Conservation (phyloP, 2,888 invertebrate genomes). For the Drosophila prostipennis region DNA sequence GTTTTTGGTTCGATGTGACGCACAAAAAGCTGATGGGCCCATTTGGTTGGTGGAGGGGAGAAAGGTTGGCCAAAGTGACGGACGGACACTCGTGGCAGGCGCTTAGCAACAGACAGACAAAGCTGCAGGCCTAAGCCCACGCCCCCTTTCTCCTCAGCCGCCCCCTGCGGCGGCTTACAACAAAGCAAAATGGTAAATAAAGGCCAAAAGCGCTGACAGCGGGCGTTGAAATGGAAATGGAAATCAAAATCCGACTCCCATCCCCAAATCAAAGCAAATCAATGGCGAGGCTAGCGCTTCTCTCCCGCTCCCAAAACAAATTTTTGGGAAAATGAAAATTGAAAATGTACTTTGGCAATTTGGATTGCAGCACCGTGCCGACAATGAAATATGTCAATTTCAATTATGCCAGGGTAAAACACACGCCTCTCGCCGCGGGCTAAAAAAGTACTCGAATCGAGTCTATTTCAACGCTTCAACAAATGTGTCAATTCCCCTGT, state of each 20-base stretch:
- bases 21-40: constrained; percentile 13
- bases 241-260: constrained; percentile 35
- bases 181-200: constrained; percentile 73
- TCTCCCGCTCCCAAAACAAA: constrained; percentile 23
- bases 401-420: constrained; percentile 56
- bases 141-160: background rate
- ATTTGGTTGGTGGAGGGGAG: background rate
- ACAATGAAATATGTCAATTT: constrained; percentile 78
- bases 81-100: constrained; percentile 47
- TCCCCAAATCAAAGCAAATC: constrained; percentile 73
- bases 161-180: constrained; percentile 54
- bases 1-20: constrained; percentile 44
- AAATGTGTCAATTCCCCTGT: constrained; percentile 70
- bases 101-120: constrained; percentile 55
- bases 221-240: constrained; percentile 58
- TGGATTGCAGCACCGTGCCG: constrained; percentile 52
- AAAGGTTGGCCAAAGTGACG: constrained; percentile 7
- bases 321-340: constrained; percentile 70
- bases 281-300: constrained; percentile 50
- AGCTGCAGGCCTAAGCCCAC: constrained; percentile 58
- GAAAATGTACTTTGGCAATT: constrained; percentile 79
- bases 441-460: constrained; percentile 43
- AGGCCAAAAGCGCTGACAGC: constrained; percentile 58
- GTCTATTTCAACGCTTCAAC: constrained; percentile 56
- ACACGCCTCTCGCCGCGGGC: constrained; percentile 55